Conservation (phyloP, 2,113 vertebrate genomes). For the Strigops habroptila region DNA sequence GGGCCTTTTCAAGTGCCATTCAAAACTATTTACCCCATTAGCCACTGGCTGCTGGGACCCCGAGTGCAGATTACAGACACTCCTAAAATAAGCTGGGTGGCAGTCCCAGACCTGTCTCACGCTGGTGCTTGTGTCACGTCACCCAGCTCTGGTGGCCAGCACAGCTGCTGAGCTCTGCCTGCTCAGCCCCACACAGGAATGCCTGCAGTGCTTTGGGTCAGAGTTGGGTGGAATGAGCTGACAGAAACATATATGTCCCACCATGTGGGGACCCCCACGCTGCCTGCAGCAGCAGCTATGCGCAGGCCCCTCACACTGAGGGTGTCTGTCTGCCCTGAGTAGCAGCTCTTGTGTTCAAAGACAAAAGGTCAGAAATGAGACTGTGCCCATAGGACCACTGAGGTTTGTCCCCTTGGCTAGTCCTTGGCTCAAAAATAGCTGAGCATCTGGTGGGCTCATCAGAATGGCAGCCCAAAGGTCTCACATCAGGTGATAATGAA, state of each 20-base stretch:
- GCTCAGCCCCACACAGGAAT: not conserved
- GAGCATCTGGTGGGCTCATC: not conserved
- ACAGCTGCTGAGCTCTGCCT: not conserved
- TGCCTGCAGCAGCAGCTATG: not conserved
- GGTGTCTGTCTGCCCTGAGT: not conserved
- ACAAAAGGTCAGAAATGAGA: not conserved
- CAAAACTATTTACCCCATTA: not conserved
- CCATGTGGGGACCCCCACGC: not conserved
- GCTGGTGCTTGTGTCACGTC: fast-evolving
- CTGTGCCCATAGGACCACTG: not conserved
- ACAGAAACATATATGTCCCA: not conserved
- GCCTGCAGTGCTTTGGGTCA: not conserved
- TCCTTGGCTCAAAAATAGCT: not conserved
- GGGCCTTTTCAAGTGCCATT: not conserved
- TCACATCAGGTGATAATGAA: not conserved
- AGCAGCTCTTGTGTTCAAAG: not conserved
- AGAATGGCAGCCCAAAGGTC: not conserved
- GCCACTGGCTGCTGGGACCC: not conserved
- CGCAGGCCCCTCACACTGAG: not conserved
- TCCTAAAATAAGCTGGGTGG: not conserved
- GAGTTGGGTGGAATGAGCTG: not conserved
- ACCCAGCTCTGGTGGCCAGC: not conserved
- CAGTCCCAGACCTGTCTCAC: not conserved
- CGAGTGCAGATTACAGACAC: not conserved
- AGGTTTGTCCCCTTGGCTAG: not conserved